These are phyloP conservation scores for Euplagia quadripunctaria DNA, from an alignment of 2,888 invertebrate genomes.

Conservation along the genomic window DNA sequence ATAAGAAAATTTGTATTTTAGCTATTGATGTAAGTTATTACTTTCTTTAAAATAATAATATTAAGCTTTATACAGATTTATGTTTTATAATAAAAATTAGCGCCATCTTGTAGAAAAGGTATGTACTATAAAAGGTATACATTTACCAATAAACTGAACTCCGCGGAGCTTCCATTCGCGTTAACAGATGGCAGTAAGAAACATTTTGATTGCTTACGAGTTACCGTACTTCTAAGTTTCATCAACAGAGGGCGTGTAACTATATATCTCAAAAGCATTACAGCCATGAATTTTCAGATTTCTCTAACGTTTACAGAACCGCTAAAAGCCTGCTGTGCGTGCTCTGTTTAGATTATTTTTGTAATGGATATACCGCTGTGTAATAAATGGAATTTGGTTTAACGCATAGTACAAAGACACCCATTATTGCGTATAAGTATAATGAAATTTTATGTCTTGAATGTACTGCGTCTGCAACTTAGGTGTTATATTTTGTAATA, in stretches of 20 bases:
- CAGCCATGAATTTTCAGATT: neutral
- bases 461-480: neutral
- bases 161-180: rapidly evolving
- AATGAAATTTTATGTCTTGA: neutral
- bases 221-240: neutral
- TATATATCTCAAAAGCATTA: neutral
- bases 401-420: conserved; percentile 2
- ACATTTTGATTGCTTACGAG: neutral
- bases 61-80: neutral
- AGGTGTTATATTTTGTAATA: neutral
- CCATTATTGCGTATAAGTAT: neutral
- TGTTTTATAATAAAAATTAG: neutral
- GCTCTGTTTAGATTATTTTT: conserved; percentile 33
- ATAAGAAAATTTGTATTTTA: neutral
- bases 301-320: conserved; percentile 14
- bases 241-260: conserved; percentile 24
- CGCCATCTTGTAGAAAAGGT: conserved; percentile 38
- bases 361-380: conserved; percentile 48
- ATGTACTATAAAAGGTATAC: neutral
- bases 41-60: neutral
- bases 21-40: neutral
- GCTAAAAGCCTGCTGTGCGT: conserved; percentile 63
- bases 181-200: conserved; percentile 30
- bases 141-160: rapidly evolving
- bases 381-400: conserved; percentile 30